These are phyloP conservation scores for Diorhabda elongata DNA, from an alignment of 1,140 invertebrate genomes.

Conservation along the genomic window DNA sequence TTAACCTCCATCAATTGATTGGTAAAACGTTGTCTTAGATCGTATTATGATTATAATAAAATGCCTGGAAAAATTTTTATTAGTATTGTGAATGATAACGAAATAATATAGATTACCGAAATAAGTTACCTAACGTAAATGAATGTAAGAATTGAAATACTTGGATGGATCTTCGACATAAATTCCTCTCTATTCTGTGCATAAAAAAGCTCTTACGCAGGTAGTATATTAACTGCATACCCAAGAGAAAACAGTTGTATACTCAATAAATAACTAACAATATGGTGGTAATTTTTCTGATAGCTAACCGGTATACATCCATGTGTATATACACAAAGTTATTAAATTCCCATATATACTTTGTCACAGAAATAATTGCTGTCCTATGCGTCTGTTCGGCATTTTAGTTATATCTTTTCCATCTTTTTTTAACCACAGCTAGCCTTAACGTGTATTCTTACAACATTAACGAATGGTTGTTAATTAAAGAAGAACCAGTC, in stretches of 20 bases:
- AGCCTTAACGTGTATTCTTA: slow-evolving; percentile 26
- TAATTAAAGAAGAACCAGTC: slow-evolving; percentile 37
- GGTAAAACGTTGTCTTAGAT: too few relatives aligned
- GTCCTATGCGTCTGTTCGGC: slow-evolving; percentile 4
- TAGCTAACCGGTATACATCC: slow-evolving; percentile 3
- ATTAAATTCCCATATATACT: slow-evolving; percentile 14
- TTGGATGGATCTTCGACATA: slow-evolving; percentile 1
- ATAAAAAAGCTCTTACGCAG: background rate
- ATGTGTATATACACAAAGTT: background rate
- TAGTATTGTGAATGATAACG: too few relatives aligned
- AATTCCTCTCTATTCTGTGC: slow-evolving; percentile 6
- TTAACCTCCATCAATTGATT: too few relatives aligned
- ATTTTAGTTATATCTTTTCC: slow-evolving; percentile 5
- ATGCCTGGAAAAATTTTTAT: too few relatives aligned
- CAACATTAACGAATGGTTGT: slow-evolving; percentile 32
- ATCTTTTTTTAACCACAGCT: slow-evolving; percentile 23
- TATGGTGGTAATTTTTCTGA: slow-evolving; percentile 11
- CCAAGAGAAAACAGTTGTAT: slow-evolving; percentile 6
- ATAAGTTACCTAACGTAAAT: too few relatives aligned
- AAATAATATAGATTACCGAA: too few relatives aligned
- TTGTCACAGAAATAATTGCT: slow-evolving; percentile 15
- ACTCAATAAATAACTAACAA: slow-evolving; percentile 18
- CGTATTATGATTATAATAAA: too few relatives aligned
- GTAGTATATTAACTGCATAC: slow-evolving; percentile 8
- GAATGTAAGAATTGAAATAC: background rate